Evolutionary conservation across 2,113 vertebrate species (phyloP).

Genomic region (Pollachius pollachius): DNA sequence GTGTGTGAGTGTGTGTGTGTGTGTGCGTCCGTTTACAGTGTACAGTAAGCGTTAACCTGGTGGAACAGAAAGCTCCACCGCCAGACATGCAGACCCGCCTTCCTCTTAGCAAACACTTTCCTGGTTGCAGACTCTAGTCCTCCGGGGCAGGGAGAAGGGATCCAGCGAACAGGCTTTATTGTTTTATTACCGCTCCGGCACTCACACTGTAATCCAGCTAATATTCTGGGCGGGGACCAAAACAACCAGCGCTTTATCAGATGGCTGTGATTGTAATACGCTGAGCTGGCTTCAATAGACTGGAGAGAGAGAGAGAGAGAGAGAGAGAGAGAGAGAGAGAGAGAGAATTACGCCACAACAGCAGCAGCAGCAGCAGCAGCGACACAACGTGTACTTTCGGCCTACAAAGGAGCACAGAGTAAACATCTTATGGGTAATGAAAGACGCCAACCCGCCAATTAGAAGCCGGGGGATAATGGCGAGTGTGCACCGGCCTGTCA

Average conservation of each 20-base stretch:
- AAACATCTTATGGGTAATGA: slow-evolving; percentile 63
- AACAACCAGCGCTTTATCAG: slow-evolving; percentile 67
- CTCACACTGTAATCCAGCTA: slow-evolving; percentile 52
- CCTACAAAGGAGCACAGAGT: slow-evolving; percentile 54
- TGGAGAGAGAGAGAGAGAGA: too few species aligned
- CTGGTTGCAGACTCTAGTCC: slow-evolving; percentile 51
- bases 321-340: too few species aligned
- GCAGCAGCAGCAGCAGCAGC: slow-evolving; percentile 1
- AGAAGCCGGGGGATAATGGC: slow-evolving; percentile 53
- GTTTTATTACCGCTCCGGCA: slow-evolving; percentile 59
- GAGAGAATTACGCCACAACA: slow-evolving; percentile 26
- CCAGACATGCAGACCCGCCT: slow-evolving; percentile 56
- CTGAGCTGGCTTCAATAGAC: slow-evolving; percentile 54
- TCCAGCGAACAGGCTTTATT: slow-evolving; percentile 51
- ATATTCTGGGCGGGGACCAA: slow-evolving; percentile 66
- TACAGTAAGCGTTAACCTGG: slow-evolving; percentile 43
- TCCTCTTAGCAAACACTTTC: slow-evolving; percentile 56
- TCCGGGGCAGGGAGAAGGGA: slow-evolving; percentile 34
- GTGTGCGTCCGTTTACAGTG: not conserved
- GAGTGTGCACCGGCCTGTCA: slow-evolving; percentile 61
- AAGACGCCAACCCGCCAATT: slow-evolving; percentile 58
- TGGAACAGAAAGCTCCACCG: slow-evolving; percentile 33
- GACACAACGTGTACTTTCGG: slow-evolving; percentile 58
- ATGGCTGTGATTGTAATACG: slow-evolving; percentile 55
- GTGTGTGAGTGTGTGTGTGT: not conserved